Conservation (phyloP, 2,797 vertebrate species). For the Coranthus polyacanthus region DNA sequence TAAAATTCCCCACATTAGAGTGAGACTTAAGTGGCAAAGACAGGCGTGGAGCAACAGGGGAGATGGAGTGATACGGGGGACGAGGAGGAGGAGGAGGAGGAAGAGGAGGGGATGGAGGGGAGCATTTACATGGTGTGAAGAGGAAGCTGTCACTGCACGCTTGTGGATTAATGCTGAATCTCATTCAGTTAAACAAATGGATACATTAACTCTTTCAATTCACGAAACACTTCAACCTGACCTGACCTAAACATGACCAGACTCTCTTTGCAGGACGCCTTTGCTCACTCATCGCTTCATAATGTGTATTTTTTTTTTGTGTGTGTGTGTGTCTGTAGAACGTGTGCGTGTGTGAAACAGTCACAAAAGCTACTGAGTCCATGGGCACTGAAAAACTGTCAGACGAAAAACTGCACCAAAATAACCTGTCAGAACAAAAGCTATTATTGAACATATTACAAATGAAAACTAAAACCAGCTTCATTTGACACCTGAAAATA, state of each 20-base stretch:
- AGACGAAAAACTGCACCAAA: too few relatives aligned
- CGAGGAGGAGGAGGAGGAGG: neutral
- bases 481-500: too few relatives aligned
- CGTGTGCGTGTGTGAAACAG: too few relatives aligned
- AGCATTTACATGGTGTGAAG: constrained; percentile 26
- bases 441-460: too few relatives aligned
- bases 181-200: neutral
- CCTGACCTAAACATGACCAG: neutral
- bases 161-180: constrained; percentile 18
- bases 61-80: constrained; percentile 25
- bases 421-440: too few relatives aligned
- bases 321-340: too few relatives aligned
- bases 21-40: constrained; percentile 27
- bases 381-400: too few relatives aligned
- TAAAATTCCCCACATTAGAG: constrained; percentile 18
- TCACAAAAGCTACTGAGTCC: too few relatives aligned
- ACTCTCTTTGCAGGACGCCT: constrained; percentile 13
- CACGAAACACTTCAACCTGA: constrained; percentile 3
- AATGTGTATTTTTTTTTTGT: too few relatives aligned
- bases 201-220: constrained; percentile 9
- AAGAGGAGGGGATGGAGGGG: neutral
- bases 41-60: constrained; percentile 20
- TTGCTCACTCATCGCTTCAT: too few relatives aligned
- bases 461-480: too few relatives aligned
- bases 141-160: constrained; percentile 8